Percentiles rank a stretch among this genome's conserved stretches.
Evolutionary conservation across 2,888 invertebrate species (phyloP).

Genomic region (Morpho deidamia): DNA sequence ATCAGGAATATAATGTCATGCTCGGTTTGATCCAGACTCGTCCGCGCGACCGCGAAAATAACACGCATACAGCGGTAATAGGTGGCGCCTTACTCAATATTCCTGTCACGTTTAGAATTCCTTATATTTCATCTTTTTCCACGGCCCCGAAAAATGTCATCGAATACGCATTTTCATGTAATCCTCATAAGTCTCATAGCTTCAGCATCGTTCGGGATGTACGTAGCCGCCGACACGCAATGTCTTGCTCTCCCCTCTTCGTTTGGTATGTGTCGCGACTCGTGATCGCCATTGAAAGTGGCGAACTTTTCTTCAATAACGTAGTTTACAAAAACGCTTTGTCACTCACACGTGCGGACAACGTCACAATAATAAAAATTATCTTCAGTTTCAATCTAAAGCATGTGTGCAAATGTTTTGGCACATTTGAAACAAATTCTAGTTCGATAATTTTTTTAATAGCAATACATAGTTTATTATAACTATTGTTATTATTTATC

Average conservation of each 20-base stretch:
- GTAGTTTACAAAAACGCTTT: conserved; percentile 32
- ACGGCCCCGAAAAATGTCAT: conserved; percentile 76
- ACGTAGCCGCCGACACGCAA: conserved; percentile 40
- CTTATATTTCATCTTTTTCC: conserved; percentile 78
- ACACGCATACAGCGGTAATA: conserved; percentile 71
- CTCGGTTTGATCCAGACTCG: conserved; percentile 68
- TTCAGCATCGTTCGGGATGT: conserved; percentile 50
- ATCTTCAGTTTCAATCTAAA: background rate
- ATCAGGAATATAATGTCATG: conserved; percentile 74
- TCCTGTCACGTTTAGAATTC: conserved; percentile 75
- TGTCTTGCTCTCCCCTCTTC: conserved; percentile 34
- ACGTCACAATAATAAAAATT: conserved; percentile 11
- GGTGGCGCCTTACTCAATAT: conserved; percentile 65
- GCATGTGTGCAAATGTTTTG: background rate
- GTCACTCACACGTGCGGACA: conserved; percentile 20
- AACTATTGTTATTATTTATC: too few species aligned
- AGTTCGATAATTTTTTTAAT: too few species aligned
- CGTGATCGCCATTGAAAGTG: conserved; percentile 57
- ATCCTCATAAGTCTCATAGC: conserved; percentile 75
- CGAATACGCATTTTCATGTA: conserved; percentile 78
- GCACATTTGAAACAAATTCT: too few species aligned
- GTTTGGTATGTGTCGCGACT: conserved; percentile 56
- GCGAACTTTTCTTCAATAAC: conserved; percentile 34
- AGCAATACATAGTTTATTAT: too few species aligned
- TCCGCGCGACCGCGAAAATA: conserved; percentile 70